These are phyloP conservation scores for Nebria ingens DNA, from an alignment of 1,140 invertebrate species.

Conservation along the genomic window DNA sequence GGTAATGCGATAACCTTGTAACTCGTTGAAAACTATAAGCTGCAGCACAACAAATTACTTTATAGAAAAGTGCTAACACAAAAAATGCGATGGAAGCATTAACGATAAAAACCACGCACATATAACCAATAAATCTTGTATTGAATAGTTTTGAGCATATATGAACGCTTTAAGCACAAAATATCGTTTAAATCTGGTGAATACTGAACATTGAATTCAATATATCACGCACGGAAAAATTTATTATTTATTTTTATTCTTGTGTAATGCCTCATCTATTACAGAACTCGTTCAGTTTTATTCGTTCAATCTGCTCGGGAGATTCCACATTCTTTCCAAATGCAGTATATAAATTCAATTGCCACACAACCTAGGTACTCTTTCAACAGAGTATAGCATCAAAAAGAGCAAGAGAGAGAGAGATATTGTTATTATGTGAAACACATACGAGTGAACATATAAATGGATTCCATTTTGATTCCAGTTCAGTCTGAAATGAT, in stretches of 20 bases:
- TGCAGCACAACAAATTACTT: neutral
- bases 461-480: no score
- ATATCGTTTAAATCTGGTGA: conserved; percentile 4
- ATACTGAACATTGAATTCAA: neutral
- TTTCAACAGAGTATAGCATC: no score
- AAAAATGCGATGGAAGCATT: neutral
- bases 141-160: conserved; percentile 5
- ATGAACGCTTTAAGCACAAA: neutral
- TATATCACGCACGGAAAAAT: neutral
- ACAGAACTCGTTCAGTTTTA: neutral
- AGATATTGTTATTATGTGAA: no score
- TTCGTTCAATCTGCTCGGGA: no score
- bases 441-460: no score
- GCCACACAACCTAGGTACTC: no score
- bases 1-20: neutral
- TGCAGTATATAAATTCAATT: no score
- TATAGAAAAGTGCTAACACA: neutral
- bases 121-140: conserved; percentile 1
- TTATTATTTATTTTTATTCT: neutral
- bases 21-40: neutral
- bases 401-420: no score
- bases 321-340: no score
- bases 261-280: no score
- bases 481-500: no score
- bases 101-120: neutral